These are phyloP conservation scores for Sinohyriopsis cumingii DNA, from an alignment of 2,888 invertebrate species.

Conservation along the genomic window DNA sequence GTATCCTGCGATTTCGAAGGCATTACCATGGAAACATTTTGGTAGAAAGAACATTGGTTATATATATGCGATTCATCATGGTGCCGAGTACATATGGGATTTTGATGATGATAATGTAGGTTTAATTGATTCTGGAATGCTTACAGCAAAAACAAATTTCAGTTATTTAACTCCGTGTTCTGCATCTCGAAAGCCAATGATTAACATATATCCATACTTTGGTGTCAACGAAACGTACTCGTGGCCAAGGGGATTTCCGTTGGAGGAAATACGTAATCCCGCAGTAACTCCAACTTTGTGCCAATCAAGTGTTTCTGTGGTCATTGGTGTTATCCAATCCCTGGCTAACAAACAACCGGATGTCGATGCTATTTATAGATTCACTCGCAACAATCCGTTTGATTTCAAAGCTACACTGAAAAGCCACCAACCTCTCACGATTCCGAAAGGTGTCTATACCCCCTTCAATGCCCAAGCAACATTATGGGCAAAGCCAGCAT, in stretches of 20 bases:
- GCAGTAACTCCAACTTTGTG: neutral
- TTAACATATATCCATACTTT: conserved; percentile 23
- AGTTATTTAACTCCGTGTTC: conserved; percentile 2
- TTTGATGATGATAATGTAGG: conserved; percentile 20
- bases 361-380: conserved; percentile 23
- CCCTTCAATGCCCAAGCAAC: conserved; percentile 25
- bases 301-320: neutral
- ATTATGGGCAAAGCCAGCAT: conserved; percentile 11
- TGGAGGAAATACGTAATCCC: conserved; percentile 7
- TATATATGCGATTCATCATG: conserved; percentile 21
- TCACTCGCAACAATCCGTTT: conserved; percentile 15
- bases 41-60: conserved; percentile 23
- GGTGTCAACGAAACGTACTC: conserved; percentile 8
- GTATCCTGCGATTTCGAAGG: conserved; percentile 6
- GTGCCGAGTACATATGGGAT: conserved; percentile 18
- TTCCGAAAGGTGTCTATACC: conserved; percentile 10
- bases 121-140: neutral
- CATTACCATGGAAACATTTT: conserved; percentile 11
- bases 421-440: neutral
- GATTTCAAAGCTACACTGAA: conserved; percentile 9
- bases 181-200: neutral
- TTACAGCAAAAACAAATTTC: neutral
- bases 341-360: conserved; percentile 22
- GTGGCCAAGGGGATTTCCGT: conserved; percentile 23
- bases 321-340: conserved; percentile 16